Percentiles rank a stretch among this genome's conserved stretches.
phyloP scores from a whole-genome alignment of 1,140 invertebrate genomes.

The Lepeophtheirus salmonis region DNA sequence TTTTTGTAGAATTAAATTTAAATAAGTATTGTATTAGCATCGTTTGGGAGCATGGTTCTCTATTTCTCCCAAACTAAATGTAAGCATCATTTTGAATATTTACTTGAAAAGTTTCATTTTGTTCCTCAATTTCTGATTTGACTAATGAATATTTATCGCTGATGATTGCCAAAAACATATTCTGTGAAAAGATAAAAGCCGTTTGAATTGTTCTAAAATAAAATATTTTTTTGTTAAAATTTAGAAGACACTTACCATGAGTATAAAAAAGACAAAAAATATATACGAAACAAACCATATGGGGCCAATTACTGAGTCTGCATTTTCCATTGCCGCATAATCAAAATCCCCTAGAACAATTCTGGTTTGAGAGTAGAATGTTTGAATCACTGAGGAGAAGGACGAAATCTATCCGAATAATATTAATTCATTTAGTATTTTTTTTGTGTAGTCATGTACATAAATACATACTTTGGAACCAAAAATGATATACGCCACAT shows the following conservation, averaged over 20 bases:
- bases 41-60: too few species aligned
- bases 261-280: slow-evolving; percentile 36
- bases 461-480: slow-evolving; percentile 37
- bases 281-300: slow-evolving; percentile 34
- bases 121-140: slow-evolving; percentile 44
- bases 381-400: slow-evolving; percentile 7
- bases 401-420: slow-evolving; percentile 8
- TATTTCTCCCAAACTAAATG: too few species aligned
- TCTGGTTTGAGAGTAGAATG: slow-evolving; percentile 31
- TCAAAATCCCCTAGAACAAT: slow-evolving; percentile 36
- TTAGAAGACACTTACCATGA: slow-evolving; percentile 21
- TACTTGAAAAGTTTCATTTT: slow-evolving; percentile 41
- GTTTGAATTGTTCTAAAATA: background rate
- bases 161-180: slow-evolving; percentile 68
- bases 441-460: too few species aligned
- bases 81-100: slow-evolving; percentile 30
- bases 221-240: background rate
- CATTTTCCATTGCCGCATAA: slow-evolving; percentile 31
- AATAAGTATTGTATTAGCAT: too few species aligned
- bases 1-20: too few species aligned
- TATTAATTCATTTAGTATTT: too few species aligned
- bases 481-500: slow-evolving; percentile 45
- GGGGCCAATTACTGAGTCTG: slow-evolving; percentile 32
- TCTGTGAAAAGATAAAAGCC: slow-evolving; percentile 29
- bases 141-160: slow-evolving; percentile 53